Percentiles rank a stretch among this genome's conserved stretches.
These are phyloP conservation scores for Sitta europaea DNA, from an alignment of 2,113 vertebrate genomes.

Conservation along the genomic window DNA sequence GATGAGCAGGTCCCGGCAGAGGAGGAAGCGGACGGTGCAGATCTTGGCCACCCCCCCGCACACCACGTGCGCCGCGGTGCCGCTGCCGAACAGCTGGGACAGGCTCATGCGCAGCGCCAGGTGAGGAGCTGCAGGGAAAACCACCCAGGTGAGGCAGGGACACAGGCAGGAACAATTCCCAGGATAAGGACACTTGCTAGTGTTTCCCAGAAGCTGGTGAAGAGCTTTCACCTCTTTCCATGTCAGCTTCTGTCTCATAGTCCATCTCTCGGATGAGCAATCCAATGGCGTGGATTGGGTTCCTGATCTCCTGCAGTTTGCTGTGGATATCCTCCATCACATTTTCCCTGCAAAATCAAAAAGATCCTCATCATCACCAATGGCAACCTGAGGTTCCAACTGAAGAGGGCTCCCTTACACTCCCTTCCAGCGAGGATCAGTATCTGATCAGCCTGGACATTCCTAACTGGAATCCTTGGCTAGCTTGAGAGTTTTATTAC, in stretches of 20 bases:
- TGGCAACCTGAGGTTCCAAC: not conserved
- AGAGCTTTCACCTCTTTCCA: constrained; percentile 59
- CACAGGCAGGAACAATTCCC: not conserved
- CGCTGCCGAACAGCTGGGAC: constrained; percentile 85
- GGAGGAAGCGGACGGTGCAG: constrained; percentile 79
- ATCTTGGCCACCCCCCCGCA: constrained; percentile 82
- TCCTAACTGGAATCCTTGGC: not conserved
- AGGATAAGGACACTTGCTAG: not conserved
- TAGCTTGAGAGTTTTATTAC: not conserved
- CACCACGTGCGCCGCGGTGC: constrained; percentile 67
- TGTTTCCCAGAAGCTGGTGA: fast-evolving
- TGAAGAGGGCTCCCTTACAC: not conserved
- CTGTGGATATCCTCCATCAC: constrained; percentile 87
- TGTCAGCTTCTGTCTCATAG: constrained; percentile 84
- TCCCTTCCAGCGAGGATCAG: not conserved
- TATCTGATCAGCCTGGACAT: not conserved
- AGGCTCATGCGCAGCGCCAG: constrained; percentile 78
- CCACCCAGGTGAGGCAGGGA: not conserved
- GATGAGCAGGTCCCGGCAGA: constrained; percentile 90
- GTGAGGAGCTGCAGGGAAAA: constrained; percentile 71
- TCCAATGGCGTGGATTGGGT: constrained; percentile 81
- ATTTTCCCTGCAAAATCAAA: constrained; percentile 69
- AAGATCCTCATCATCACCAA: fast-evolving
- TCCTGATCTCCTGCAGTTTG: constrained; percentile 88
- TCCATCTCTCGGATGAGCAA: constrained; percentile 89